Evolutionary conservation across 1,140 invertebrate species (phyloP).

Genomic region (Leptopilina clavipes): DNA sequence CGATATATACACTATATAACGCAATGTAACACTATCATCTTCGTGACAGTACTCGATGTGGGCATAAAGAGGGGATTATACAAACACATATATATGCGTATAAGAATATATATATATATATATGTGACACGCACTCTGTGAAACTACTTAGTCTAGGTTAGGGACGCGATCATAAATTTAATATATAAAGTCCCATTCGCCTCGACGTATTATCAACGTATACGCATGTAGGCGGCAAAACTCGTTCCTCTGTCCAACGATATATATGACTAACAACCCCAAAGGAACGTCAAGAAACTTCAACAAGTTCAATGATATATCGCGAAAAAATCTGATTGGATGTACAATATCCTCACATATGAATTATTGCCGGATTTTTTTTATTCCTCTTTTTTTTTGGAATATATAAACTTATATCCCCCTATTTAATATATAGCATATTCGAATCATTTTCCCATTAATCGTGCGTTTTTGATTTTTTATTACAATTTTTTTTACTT

Average conservation of each 20-base stretch:
- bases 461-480: no score
- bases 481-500: no score
- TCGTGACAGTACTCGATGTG: constrained; percentile 33
- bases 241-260: neutral
- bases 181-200: constrained; percentile 32
- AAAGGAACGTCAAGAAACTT: neutral
- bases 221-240: constrained; percentile 9
- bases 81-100: constrained; percentile 2
- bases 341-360: no score
- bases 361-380: no score
- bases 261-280: constrained; percentile 3
- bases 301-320: neutral
- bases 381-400: no score
- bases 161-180: constrained; percentile 46
- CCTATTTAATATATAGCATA: no score
- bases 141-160: constrained; percentile 51
- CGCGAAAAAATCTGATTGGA: neutral
- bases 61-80: constrained; percentile 43
- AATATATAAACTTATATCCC: no score
- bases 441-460: no score
- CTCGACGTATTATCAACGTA: neutral
- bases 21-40: constrained; percentile 47
- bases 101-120: no score
- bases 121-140: constrained; percentile 41
- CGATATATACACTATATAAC: constrained; percentile 45